Evolutionary conservation across 1,140 invertebrate genomes (phyloP), one percentile per base, ranked within the genome.

Genomic region (fruit fly (Drosophila melanogaster)): DNA sequence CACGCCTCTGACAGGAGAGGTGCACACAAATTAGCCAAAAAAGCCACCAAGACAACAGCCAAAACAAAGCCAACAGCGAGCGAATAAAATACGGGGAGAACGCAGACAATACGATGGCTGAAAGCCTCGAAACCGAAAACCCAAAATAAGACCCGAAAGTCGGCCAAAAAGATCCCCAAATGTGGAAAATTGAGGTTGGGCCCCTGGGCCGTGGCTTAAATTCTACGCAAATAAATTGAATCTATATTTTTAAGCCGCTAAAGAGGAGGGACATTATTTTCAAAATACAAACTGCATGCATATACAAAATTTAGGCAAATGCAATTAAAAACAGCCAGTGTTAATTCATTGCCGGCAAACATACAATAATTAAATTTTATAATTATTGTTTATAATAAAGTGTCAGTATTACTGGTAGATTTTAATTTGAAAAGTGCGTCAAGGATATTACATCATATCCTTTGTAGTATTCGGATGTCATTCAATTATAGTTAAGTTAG

Each of bases 1-100:
- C 57, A 86, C 81, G 76, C 55, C 75, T 33, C 67, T 79, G 81
- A 78, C 81, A 85, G 83, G 83, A 87, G 83, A 85, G 81, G 73
- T 81, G 81, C 73, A 56, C 67, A 70, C 61, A 85, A 85, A 85
- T 85, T 85, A 85, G 81, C 77, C 77, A 81, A 80, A 71, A 59
- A 69, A 56, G 35, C 64, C 24, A 46, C 64, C 41, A 57, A 70
- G 66, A 56, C 66, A 46, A 56, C 66, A 46, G 24, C 47, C 14
- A 11, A 49, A 41, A 62, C 60, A 60, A 62, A 60, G 30, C 50
- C 49, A 56, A 69, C 33, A 22, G 51, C 41, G 57, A 64, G 26
- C 49, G 49, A 35, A 64, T 50, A 50, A 64, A 66, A 65, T 19
- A 24, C 17, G 37, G 19, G 19, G 19, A 38, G 61, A 15, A 61